Evolutionary conservation across 92 coral and sea anemone species (phyloP).

Genomic region (Pocillopora meandrina): DNA sequence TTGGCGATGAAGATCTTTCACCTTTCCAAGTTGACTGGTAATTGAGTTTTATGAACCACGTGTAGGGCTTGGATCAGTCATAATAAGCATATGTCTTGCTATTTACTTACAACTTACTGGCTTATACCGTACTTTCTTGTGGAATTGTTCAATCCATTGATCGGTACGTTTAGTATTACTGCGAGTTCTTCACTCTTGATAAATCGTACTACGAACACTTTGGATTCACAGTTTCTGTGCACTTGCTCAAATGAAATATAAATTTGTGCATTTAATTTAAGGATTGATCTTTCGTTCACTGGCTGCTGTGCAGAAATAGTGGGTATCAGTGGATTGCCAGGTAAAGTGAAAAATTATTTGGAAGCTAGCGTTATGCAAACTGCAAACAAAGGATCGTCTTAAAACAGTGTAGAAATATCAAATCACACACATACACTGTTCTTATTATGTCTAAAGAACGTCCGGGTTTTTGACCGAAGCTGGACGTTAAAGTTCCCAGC

Average conservation of each 20-base stretch:
- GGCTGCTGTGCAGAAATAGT: slow-evolving; percentile 65
- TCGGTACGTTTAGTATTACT: too few relatives aligned
- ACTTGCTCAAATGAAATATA: neutral
- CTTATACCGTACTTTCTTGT: neutral
- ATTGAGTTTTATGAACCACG: neutral
- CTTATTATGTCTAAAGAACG: too few relatives aligned
- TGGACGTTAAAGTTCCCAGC: too few relatives aligned
- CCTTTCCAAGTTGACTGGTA: slow-evolving; percentile 83
- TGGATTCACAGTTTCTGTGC: neutral
- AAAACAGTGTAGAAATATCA: too few relatives aligned
- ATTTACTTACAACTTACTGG: neutral
- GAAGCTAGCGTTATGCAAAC: neutral
- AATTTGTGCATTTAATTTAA: neutral
- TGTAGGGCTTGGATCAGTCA: neutral
- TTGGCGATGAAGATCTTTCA: slow-evolving; percentile 47
- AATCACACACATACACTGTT: too few relatives aligned
- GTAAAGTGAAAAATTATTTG: slow-evolving; percentile 21
- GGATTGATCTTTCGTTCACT: slow-evolving; percentile 71
- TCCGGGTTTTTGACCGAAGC: too few relatives aligned
- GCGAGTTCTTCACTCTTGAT: neutral
- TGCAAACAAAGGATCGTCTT: too few relatives aligned
- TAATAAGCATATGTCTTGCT: neutral
- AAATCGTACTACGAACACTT: neutral
- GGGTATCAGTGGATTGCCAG: slow-evolving; percentile 76
- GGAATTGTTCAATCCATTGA: neutral